These are phyloP conservation scores for Drosophila equinoxialis DNA, from an alignment of 1,140 invertebrate genomes.

Conservation along the genomic window DNA sequence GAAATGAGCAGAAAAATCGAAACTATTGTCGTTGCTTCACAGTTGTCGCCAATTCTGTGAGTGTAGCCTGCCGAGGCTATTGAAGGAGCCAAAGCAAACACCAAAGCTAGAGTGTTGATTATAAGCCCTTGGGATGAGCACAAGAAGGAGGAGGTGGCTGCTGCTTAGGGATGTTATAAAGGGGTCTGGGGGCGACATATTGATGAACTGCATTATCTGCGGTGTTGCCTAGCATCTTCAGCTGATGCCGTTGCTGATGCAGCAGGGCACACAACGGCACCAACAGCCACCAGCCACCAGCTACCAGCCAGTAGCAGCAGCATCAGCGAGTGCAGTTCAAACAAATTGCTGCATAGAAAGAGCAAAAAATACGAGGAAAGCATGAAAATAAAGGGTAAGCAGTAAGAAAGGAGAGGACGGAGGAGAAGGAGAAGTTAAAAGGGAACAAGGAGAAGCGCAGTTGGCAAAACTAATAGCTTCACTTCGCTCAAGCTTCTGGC, in stretches of 20 bases:
- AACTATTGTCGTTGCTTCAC: not conserved
- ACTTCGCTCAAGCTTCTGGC: slow-evolving; percentile 61
- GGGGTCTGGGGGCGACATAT: slow-evolving; percentile 51
- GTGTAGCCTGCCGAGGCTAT: not conserved
- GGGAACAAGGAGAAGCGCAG: slow-evolving; percentile 37
- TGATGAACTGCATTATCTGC: slow-evolving; percentile 65
- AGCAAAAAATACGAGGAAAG: slow-evolving; percentile 10
- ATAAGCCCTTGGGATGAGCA: slow-evolving; percentile 34
- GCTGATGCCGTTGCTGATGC: slow-evolving; percentile 55
- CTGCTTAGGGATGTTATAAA: slow-evolving; percentile 13
- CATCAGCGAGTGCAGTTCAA: slow-evolving; percentile 58
- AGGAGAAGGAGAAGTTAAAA: slow-evolving; percentile 9
- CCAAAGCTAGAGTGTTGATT: slow-evolving; percentile 47
- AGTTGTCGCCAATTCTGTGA: not conserved
- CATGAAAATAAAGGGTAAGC: slow-evolving; percentile 12
- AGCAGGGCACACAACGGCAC: slow-evolving; percentile 55
- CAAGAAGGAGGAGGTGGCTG: not conserved
- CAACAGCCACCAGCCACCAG: slow-evolving; percentile 6
- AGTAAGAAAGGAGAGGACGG: slow-evolving; percentile 21
- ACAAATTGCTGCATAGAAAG: slow-evolving; percentile 52
- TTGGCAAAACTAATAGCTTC: slow-evolving; percentile 61
- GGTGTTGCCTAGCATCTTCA: slow-evolving; percentile 56
- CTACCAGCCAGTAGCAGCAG: slow-evolving; percentile 16
- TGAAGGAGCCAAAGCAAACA: slow-evolving; percentile 37
- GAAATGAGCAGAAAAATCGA: not conserved